These are phyloP conservation scores for Synanthedon formicaeformis DNA, from an alignment of 2,888 invertebrate genomes.

Conservation along the genomic window DNA sequence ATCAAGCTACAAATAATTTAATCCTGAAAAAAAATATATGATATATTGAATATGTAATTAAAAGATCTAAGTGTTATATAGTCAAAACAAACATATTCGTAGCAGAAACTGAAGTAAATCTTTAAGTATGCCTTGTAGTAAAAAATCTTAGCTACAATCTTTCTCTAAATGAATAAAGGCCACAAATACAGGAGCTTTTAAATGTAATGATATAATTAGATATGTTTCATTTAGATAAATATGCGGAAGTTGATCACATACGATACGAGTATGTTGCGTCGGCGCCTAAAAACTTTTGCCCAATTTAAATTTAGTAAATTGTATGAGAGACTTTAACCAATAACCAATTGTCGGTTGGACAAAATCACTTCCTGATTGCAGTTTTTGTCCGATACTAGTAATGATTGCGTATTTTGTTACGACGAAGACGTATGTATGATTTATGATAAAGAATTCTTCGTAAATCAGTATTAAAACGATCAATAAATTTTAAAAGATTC, in stretches of 20 bases:
- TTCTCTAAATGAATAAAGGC: too few relatives aligned
- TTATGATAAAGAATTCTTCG: background rate
- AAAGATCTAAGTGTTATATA: too few relatives aligned
- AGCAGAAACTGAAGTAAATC: too few relatives aligned
- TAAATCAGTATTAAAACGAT: background rate
- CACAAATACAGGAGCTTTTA: too few relatives aligned
- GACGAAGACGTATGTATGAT: too few relatives aligned
- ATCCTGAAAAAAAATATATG: too few relatives aligned
- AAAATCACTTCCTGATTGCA: slow-evolving; percentile 27
- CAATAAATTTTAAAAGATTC: background rate
- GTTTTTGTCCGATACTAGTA: slow-evolving; percentile 19
- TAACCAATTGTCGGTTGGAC: slow-evolving; percentile 15
- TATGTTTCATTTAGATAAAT: slow-evolving; percentile 1
- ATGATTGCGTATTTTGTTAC: slow-evolving; percentile 9
- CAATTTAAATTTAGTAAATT: slow-evolving; percentile 13
- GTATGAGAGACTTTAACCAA: slow-evolving; percentile 16
- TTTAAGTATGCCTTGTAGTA: too few relatives aligned
- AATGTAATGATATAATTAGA: background rate
- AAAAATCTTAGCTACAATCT: too few relatives aligned
- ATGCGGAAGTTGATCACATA: slow-evolving; percentile 9
- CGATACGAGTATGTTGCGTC: slow-evolving; percentile 1
- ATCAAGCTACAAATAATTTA: too few relatives aligned
- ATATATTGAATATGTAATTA: too few relatives aligned
- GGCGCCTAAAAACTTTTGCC: slow-evolving; percentile 4
- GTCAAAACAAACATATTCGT: too few relatives aligned